Base-by-base conservation (phyloP, 2,797 vertebrate species). In the Gymnothorax reevesii region DNA sequence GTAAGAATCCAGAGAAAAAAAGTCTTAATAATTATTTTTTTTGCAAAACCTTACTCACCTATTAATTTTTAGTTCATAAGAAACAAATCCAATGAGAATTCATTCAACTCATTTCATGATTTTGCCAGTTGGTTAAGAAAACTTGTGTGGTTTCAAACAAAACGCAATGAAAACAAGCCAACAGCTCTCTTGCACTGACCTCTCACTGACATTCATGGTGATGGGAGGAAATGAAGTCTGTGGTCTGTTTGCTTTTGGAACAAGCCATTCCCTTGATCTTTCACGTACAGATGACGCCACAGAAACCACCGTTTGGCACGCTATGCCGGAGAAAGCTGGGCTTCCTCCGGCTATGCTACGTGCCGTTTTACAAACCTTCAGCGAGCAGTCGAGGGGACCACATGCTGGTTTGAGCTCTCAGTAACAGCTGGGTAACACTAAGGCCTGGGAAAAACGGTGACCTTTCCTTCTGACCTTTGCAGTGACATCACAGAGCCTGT, bases 201-300 rank as follows among this genome's bases (percentile, higher is more conserved):
- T 42, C 83, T 85, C 22, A 69, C 83, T 80, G 82, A 57, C 71
- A 42, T 27, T 42, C 79, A 71, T 71, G 84, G 88, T 87, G 88
- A 86, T 87, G 62, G 73, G 84, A 83, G 55, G 86, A 83, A 87
- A 69, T 49, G 77, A 84, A 71, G 71, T 17, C 12, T 57, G 82
- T 49, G 79, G 52, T 84, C 84, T 87, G 85, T 83, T 33, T 86
- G 87, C 85, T 88, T 87, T 83, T 27, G 79, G 17, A 83, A 84
- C 84, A 73, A 80, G 42, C 86, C 79, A 33, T 52, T 86, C 62
- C 15, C 42, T 82, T 57, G 22, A 42, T 49, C 82, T 73, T 66
- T 57, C 0, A 71, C 73, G 84, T 86, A 77, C 57, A 79, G 69
- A 83, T 25, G 85, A 85, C 87, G 49, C 84, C 80, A 27, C 82